phyloP scores from a whole-genome alignment of 2,888 invertebrate genomes.

The Stenoptilia bipunctidactyla region DNA sequence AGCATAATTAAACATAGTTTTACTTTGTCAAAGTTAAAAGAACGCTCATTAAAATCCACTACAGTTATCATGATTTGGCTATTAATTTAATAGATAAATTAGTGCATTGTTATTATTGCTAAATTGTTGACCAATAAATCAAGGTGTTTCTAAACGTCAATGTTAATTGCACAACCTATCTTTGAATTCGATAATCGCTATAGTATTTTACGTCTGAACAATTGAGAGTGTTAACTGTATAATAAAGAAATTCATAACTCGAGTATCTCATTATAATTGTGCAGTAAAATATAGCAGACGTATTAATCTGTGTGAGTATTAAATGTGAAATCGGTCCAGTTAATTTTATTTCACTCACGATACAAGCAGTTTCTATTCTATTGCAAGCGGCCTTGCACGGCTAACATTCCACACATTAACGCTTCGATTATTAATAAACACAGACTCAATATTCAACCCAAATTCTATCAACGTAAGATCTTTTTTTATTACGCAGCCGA shows the following conservation, averaged over 20 bases:
- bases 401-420: conserved; percentile 67
- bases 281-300: conserved; percentile 18
- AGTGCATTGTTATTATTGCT: too few relatives aligned
- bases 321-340: conserved; percentile 57
- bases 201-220: too few relatives aligned
- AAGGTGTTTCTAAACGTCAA: too few relatives aligned
- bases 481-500: conserved; percentile 45
- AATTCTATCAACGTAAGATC: conserved; percentile 55
- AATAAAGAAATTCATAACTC: not conserved
- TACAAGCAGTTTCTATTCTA: conserved; percentile 62
- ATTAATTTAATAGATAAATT: too few relatives aligned
- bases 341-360: conserved; percentile 63
- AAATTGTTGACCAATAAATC: too few relatives aligned
- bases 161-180: too few relatives aligned
- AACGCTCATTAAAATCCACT: too few relatives aligned
- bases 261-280: not conserved
- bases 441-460: conserved; percentile 59
- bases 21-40: too few relatives aligned
- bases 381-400: conserved; percentile 59
- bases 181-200: too few relatives aligned
- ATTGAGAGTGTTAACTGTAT: too few relatives aligned
- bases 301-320: conserved; percentile 28
- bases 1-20: too few relatives aligned
- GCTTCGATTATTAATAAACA: conserved; percentile 68
- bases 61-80: too few relatives aligned